Evolutionary conservation across 2,888 invertebrate genomes (phyloP).

Genomic region (Scrobipalpa atriplicella): DNA sequence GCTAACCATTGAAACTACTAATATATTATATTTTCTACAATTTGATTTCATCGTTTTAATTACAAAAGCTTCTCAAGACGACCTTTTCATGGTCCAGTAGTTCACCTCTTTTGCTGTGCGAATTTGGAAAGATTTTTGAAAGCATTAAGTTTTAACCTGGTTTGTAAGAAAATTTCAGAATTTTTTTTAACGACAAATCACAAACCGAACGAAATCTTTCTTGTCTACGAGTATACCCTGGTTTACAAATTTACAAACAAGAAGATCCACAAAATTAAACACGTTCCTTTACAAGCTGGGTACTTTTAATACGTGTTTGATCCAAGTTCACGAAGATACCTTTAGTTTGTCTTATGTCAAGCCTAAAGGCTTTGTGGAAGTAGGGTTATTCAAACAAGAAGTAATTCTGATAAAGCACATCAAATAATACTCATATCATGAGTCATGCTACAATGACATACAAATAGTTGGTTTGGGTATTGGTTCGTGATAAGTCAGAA

Average conservation of each 20-base stretch:
- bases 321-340: neutral
- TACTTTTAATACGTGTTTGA: conserved; percentile 13
- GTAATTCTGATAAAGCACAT: neutral
- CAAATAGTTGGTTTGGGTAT: neutral
- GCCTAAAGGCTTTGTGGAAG: neutral
- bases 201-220: neutral
- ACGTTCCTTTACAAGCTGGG: neutral
- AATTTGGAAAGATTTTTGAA: no score
- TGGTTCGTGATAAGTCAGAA: no score
- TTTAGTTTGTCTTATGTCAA: neutral
- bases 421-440: neutral
- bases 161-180: no score
- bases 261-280: conserved; percentile 5
- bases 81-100: no score
- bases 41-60: no score
- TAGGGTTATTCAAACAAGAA: neutral
- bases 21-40: no score
- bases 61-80: no score
- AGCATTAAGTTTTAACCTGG: no score
- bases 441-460: neutral
- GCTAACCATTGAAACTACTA: no score
- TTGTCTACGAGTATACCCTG: neutral
- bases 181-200: neutral
- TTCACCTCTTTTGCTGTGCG: no score
- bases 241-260: neutral